Conservation (phyloP, 2,113 vertebrate species). For the Anoplopoma fimbria region DNA sequence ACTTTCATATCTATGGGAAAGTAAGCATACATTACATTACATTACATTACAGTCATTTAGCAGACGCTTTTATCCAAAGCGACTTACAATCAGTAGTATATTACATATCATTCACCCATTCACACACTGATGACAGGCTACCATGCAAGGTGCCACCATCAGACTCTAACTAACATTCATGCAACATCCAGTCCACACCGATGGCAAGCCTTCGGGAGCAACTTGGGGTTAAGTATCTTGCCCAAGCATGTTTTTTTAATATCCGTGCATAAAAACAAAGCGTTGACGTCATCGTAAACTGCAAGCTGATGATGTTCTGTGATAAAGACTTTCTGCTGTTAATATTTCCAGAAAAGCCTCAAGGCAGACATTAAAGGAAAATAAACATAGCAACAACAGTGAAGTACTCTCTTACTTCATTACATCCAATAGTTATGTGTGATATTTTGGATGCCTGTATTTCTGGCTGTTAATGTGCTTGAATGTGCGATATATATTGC, state of each 20-base stretch:
- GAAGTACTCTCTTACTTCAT: neutral
- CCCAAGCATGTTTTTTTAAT: neutral
- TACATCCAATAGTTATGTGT: neutral
- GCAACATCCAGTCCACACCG: too few species aligned
- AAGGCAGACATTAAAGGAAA: neutral
- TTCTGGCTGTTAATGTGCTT: slow-evolving; percentile 11
- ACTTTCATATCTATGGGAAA: neutral
- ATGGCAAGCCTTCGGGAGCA: too few species aligned
- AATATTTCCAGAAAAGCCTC: neutral
- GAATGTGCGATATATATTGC: too few species aligned
- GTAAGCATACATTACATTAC: too few species aligned
- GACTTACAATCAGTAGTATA: too few species aligned
- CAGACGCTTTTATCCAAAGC: too few species aligned
- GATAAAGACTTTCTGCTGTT: slow-evolving; percentile 8
- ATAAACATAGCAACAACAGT: neutral
- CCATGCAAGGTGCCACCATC: too few species aligned
- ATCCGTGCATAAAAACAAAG: neutral
- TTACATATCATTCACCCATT: too few species aligned
- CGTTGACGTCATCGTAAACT: neutral
- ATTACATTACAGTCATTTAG: too few species aligned
- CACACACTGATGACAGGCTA: too few species aligned
- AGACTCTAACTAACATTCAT: too few species aligned
- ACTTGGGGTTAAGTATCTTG: too few species aligned
- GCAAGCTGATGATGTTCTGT: neutral
- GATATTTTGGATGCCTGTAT: neutral